Conservation (phyloP, 2,797 vertebrate species). For the Eleutherodactylus coqui region DNA sequence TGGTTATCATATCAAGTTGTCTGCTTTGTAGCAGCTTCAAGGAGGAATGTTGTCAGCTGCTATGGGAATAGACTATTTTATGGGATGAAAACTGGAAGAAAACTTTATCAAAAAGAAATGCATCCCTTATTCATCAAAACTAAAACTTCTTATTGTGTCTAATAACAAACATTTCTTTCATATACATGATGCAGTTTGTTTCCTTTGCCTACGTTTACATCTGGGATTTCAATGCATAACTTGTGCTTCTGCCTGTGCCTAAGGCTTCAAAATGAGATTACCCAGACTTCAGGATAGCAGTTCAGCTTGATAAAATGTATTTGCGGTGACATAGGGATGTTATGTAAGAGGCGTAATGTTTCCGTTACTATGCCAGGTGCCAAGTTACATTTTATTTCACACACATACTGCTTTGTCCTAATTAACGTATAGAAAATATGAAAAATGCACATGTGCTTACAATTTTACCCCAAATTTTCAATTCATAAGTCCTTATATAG, state of each 20-base stretch:
- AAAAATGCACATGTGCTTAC: background rate
- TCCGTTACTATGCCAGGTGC: slow-evolving; percentile 33
- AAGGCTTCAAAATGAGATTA: slow-evolving; percentile 32
- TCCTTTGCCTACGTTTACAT: slow-evolving; percentile 33
- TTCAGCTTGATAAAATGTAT: slow-evolving; percentile 40
- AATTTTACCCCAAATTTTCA: background rate
- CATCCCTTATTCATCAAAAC: slow-evolving; percentile 39
- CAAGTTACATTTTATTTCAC: slow-evolving; percentile 33
- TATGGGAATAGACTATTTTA: slow-evolving; percentile 6
- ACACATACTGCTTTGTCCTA: slow-evolving; percentile 12
- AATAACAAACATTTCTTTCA: slow-evolving; percentile 35
- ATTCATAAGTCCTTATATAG: too few relatives aligned
- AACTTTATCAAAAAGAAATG: slow-evolving; percentile 35
- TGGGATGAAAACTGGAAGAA: slow-evolving; percentile 14
- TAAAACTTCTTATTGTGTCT: slow-evolving; percentile 27
- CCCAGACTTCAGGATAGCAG: slow-evolving; percentile 17
- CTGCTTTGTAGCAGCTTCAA: background rate
- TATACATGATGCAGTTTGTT: slow-evolving; percentile 41
- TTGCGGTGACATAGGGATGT: slow-evolving; percentile 26
- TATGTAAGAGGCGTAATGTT: slow-evolving; percentile 36
- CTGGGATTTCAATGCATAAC: slow-evolving; percentile 44
- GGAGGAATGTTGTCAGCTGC: background rate
- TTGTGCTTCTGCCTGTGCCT: slow-evolving; percentile 33
- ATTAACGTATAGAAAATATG: background rate
- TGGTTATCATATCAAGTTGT: background rate